Evolutionary conservation across 2,888 invertebrate genomes (phyloP), one percentile per base, ranked within the genome.

Genomic region (Leuctra nigra): DNA sequence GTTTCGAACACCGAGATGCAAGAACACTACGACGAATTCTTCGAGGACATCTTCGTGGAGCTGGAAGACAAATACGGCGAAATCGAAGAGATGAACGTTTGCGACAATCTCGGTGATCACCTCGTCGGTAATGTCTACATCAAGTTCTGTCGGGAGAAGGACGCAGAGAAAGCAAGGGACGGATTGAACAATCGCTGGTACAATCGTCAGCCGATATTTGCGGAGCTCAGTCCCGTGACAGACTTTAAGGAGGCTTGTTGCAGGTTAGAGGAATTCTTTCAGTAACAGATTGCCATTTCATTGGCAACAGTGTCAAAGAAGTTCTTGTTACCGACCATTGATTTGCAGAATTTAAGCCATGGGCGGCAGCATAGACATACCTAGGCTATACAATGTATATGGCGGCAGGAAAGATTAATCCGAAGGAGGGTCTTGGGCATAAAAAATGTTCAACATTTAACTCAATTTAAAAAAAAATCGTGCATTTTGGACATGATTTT

Each of bases 31-130:
- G 98, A 98, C 70, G 97, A 98, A 69, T 98, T 99, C 75, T 98
- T 98, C 72, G 98, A 98, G 76, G 98, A 98, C 75, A 95, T 99
- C 1, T 98, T 97, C 77, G 93, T 95, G 1, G 98, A 99, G 73
- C 91, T 96, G 69, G 96, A 98, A 73, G 95, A 96, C 69, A 97
- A 96, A 77, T 99, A 99, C 75, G 99, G 98, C 0, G 97, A 98
- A 75, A 98, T 99, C 67, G 99, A 99, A 73, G 99, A 99, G 75
- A 98, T 99, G 96, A 99, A 99, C 76, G 97, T 99, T 2, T 99
- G 99, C 75, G 99, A 99, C 74, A 99, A 99, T 74, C 82, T 99
- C 59, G 97, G 97, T 2, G 97, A 97, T 72, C 98, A 98, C 71
- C 79, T 99, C 63, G 97, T 98, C 36, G 99, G 99, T 56, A 99